A percentile compares a stretch with the other conserved stretches of the same genome.
phyloP scores from a whole-genome alignment of 2,888 invertebrate genomes.

The Troides oblongomaculatus region DNA sequence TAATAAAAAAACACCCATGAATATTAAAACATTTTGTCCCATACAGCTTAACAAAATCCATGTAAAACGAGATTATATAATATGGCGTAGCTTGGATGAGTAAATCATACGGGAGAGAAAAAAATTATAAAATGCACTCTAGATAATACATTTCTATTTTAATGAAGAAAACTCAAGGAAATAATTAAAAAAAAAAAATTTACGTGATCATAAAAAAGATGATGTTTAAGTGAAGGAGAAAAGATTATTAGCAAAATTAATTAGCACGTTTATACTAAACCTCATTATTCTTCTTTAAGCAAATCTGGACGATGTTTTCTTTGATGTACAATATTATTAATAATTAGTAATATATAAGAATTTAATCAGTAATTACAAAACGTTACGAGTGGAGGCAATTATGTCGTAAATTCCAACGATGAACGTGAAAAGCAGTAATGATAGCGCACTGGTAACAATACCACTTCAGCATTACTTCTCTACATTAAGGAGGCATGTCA shows the following conservation, averaged over 20 bases:
- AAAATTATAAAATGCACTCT: too few relatives aligned
- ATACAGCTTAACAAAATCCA: too few relatives aligned
- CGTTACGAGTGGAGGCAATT: slow-evolving; percentile 4
- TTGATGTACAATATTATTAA: background rate
- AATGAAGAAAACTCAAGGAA: too few relatives aligned
- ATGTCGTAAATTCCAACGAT: slow-evolving; percentile 10
- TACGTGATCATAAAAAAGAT: background rate
- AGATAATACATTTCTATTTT: too few relatives aligned
- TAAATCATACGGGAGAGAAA: too few relatives aligned
- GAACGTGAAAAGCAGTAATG: slow-evolving; percentile 17
- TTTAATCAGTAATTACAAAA: slow-evolving; percentile 5
- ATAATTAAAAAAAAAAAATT: background rate
- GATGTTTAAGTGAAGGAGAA: too few relatives aligned
- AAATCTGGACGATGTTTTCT: background rate
- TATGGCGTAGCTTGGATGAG: too few relatives aligned
- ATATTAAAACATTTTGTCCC: too few relatives aligned
- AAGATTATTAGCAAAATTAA: background rate
- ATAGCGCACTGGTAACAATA: slow-evolving; percentile 4
- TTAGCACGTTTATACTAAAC: background rate
- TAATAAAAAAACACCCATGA: too few relatives aligned
- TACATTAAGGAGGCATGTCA: slow-evolving; percentile 45
- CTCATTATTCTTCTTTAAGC: background rate
- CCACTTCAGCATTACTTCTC: slow-evolving; percentile 17
- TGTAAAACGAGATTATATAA: too few relatives aligned
- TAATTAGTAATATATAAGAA: background rate